These are phyloP conservation scores for Florisuga fusca DNA, from an alignment of 2,797 vertebrate genomes.

Conservation along the genomic window DNA sequence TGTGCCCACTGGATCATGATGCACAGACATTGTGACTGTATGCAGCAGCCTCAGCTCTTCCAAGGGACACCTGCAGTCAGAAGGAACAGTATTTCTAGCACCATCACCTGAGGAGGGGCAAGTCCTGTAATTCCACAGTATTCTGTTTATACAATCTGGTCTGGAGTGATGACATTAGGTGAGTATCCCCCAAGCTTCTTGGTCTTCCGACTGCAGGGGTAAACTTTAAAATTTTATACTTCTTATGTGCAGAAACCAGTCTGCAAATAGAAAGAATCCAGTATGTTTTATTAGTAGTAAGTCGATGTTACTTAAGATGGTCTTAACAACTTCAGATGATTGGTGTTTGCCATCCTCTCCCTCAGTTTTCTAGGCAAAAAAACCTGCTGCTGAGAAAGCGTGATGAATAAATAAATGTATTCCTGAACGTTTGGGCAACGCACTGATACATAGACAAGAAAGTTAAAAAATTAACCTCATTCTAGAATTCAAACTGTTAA, in stretches of 20 bases:
- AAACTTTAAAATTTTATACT: background rate
- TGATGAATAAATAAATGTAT: background rate
- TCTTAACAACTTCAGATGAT: background rate
- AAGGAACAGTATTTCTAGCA: background rate
- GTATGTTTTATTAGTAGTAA: background rate
- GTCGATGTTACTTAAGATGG: background rate
- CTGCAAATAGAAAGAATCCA: background rate
- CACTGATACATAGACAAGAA: background rate
- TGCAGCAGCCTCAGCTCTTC: background rate
- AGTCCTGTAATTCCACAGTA: background rate
- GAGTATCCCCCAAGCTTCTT: background rate
- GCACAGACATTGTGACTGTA: fast-evolving
- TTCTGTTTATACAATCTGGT: background rate
- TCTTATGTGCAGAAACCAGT: background rate
- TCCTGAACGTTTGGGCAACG: background rate
- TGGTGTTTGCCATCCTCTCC: background rate
- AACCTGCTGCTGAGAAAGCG: background rate
- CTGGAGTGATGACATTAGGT: background rate
- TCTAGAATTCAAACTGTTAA: background rate
- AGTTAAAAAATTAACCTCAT: background rate
- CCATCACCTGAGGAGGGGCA: background rate
- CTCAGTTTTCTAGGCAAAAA: background rate
- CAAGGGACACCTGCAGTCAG: background rate
- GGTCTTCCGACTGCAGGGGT: background rate
- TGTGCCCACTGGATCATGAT: background rate